Percentiles rank a stretch among this genome's conserved stretches.
These are phyloP conservation scores for Lipophrys pholis DNA, from an alignment of 2,113 vertebrate species.

Conservation along the genomic window DNA sequence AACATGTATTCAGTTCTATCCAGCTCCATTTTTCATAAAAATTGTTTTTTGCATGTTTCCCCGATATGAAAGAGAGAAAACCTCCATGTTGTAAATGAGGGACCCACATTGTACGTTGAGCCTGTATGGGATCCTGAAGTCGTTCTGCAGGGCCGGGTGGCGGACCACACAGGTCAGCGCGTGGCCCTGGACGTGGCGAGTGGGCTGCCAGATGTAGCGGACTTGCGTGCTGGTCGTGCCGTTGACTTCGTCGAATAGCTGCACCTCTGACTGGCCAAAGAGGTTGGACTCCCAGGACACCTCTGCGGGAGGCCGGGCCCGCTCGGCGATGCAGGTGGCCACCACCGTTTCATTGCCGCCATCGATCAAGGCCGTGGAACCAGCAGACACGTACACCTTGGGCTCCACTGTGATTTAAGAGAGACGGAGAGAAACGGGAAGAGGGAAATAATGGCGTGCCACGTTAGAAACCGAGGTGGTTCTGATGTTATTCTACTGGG, in stretches of 20 bases:
- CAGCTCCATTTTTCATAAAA: too few species aligned
- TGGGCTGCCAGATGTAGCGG: constrained; percentile 91
- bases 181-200: constrained; percentile 91
- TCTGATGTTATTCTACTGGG: constrained; percentile 5
- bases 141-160: constrained; percentile 91
- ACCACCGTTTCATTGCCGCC: constrained; percentile 92
- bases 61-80: too few species aligned
- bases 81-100: background rate
- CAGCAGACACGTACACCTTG: constrained; percentile 90
- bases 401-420: constrained; percentile 89
- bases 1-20: too few species aligned
- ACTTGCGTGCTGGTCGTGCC: constrained; percentile 93
- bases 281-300: constrained; percentile 93
- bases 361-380: constrained; percentile 90
- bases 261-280: constrained; percentile 90
- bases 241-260: constrained; percentile 87
- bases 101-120: constrained; percentile 95
- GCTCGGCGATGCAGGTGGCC: constrained; percentile 93
- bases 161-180: constrained; percentile 91
- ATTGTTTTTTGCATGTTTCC: too few species aligned
- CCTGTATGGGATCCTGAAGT: constrained; percentile 89
- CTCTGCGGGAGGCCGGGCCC: constrained; percentile 91
- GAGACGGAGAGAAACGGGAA: background rate
- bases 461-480: background rate
- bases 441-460: background rate